Percentiles rank a stretch among this genome's conserved stretches.
phyloP scores from a whole-genome alignment of 2,113 vertebrate genomes.

The Campylorhamphus procurvoides region DNA sequence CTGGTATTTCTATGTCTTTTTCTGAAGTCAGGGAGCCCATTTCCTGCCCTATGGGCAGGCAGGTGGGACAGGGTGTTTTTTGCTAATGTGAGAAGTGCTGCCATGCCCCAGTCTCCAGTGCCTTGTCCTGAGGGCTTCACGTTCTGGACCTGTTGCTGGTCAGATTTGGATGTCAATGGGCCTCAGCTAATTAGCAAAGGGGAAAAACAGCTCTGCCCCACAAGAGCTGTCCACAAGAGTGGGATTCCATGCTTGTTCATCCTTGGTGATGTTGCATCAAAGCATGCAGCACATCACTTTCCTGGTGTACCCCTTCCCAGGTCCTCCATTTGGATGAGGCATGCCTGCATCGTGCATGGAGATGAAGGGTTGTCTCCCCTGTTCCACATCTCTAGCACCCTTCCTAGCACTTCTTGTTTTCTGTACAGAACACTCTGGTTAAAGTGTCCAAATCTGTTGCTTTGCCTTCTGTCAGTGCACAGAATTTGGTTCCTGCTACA shows the following conservation, averaged over 20 bases:
- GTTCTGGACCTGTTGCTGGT: neutral
- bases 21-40: neutral
- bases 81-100: neutral
- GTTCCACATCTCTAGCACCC: no score
- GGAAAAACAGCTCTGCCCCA: neutral
- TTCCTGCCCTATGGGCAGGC: accelerated
- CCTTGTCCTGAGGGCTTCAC: neutral
- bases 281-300: neutral
- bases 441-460: neutral
- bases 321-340: accelerated
- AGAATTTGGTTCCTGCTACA: neutral
- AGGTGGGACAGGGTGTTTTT: neutral
- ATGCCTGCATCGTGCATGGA: accelerated
- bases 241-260: accelerated
- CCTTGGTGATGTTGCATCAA: neutral
- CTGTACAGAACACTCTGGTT: neutral
- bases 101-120: no score
- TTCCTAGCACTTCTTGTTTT: neutral
- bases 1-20: neutral
- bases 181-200: neutral
- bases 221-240: no score
- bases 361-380: neutral
- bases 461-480: neutral
- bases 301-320: no score
- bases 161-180: neutral